A percentile compares a stretch with the other conserved stretches of the same genome.
Evolutionary conservation across 2,888 invertebrate genomes (phyloP).

Genomic region (Protophormia terraenovae): DNA sequence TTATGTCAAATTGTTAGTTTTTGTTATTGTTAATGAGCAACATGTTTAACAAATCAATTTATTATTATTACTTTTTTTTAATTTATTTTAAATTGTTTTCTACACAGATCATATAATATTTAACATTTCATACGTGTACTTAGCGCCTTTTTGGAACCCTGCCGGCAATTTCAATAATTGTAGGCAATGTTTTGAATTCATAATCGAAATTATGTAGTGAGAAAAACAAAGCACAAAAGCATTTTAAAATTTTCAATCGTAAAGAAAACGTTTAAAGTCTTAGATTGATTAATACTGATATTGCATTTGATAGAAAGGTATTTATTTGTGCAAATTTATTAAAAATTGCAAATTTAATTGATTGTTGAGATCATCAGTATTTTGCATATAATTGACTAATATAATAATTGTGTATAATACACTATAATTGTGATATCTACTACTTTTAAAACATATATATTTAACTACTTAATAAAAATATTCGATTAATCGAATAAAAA

Average conservation of each 20-base stretch:
- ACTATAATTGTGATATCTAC: too few species aligned
- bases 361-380: background rate
- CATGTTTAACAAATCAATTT: conserved; percentile 38
- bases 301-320: background rate
- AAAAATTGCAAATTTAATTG: background rate
- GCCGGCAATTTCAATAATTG: conserved; percentile 32
- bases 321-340: background rate
- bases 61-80: background rate
- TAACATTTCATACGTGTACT: conserved; percentile 13
- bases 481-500: too few species aligned
- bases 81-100: conserved; percentile 17
- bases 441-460: too few species aligned
- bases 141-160: conserved; percentile 22
- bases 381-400: too few species aligned
- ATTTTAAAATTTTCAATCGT: conserved; percentile 17
- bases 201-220: conserved; percentile 23
- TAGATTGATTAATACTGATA: background rate
- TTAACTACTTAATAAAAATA: too few species aligned
- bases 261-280: background rate
- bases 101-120: conserved; percentile 1
- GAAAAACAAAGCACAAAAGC: conserved; percentile 1
- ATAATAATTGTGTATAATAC: too few species aligned
- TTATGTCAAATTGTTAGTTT: background rate
- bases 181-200: conserved; percentile 21
- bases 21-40: background rate